Conservation (phyloP, 1,140 invertebrate genomes). For the Chelonus insularis region DNA sequence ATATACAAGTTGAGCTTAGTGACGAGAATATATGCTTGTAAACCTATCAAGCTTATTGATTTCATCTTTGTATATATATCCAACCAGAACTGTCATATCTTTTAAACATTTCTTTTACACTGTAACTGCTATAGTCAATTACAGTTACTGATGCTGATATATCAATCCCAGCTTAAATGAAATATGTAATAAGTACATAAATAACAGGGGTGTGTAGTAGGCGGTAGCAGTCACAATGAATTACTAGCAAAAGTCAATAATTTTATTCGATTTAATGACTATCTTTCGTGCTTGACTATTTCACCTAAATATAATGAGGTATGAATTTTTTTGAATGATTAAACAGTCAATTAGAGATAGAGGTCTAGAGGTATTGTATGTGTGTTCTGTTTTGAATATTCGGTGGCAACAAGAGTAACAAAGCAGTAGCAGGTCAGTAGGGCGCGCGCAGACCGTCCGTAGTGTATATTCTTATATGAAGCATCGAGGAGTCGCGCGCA, state of each 20-base stretch:
- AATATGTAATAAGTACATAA: not conserved
- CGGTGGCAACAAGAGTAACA: conserved; percentile 26
- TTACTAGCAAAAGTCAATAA: too few relatives aligned
- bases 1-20: conserved; percentile 11
- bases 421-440: conserved; percentile 30
- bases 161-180: too few relatives aligned
- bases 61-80: conserved; percentile 10
- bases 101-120: not conserved
- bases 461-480: conserved; percentile 5
- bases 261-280: not conserved
- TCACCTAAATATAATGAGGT: too few relatives aligned
- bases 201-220: too few relatives aligned
- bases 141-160: too few relatives aligned
- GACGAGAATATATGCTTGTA: conserved; percentile 14
- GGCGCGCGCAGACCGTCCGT: conserved; percentile 13
- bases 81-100: not conserved
- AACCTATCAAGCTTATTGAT: conserved; percentile 26
- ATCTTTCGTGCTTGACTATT: not conserved
- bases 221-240: too few relatives aligned
- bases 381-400: conserved; percentile 24
- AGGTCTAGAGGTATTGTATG: not conserved
- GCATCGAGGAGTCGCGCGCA: conserved; percentile 10
- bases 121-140: too few relatives aligned
- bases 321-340: not conserved
- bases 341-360: conserved; percentile 15